A percentile compares a stretch with the other conserved stretches of the same genome.
Conservation (phyloP, 1,140 invertebrate genomes). For the Prorops nasuta region DNA sequence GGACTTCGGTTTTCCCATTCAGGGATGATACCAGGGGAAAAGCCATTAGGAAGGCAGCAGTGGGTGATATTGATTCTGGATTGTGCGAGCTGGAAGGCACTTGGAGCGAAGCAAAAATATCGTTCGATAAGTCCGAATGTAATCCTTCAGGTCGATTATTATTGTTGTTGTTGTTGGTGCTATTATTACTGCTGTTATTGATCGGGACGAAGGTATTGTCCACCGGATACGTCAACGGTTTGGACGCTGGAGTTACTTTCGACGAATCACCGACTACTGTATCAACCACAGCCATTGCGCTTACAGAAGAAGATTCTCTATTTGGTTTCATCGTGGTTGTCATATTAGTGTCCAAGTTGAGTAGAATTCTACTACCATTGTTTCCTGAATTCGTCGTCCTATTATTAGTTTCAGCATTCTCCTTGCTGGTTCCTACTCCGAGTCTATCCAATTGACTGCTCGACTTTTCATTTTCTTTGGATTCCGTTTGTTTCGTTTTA, state of each 20-base stretch:
- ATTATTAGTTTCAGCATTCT: conserved; percentile 13
- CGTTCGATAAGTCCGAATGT: conserved; percentile 69
- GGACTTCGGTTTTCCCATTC: conserved; percentile 60
- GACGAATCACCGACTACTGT: background rate
- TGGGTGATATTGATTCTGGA: conserved; percentile 71
- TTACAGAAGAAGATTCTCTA: conserved; percentile 6
- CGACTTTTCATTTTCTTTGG: conserved; percentile 39
- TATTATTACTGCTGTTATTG: too few species aligned
- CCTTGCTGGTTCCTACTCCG: conserved; percentile 27
- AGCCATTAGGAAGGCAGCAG: conserved; percentile 72
- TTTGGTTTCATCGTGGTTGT: conserved; percentile 48
- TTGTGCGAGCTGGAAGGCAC: conserved; percentile 63
- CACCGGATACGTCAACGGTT: conserved; percentile 52
- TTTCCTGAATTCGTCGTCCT: conserved; percentile 23
- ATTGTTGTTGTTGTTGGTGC: too few species aligned
- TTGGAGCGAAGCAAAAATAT: conserved; percentile 69
- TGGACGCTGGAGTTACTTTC: conserved; percentile 46
- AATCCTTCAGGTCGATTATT: conserved; percentile 59
- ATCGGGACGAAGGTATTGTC: conserved; percentile 56
- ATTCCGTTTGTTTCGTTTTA: conserved; percentile 14
- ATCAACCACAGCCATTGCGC: background rate
- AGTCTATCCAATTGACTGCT: conserved; percentile 41
- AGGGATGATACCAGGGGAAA: conserved; percentile 70
- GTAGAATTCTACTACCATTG: conserved; percentile 47
- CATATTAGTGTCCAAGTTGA: conserved; percentile 54